Evolutionary conservation across 2,113 vertebrate genomes (phyloP).

Genomic region (Sebastes schlegelii): DNA sequence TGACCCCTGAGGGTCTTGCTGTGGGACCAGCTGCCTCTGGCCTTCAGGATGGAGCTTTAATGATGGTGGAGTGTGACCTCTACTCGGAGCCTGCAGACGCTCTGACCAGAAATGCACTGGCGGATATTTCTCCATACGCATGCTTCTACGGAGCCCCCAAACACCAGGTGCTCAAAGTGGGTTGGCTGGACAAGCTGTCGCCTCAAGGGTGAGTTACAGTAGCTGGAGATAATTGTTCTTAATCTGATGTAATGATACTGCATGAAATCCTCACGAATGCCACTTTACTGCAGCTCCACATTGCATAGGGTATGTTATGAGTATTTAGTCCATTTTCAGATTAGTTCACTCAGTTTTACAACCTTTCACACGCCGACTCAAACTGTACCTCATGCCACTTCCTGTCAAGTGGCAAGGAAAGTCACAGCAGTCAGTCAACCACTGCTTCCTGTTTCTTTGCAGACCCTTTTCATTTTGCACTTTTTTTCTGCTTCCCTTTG

Average conservation of each 20-base stretch:
- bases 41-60: slow-evolving; percentile 55
- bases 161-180: slow-evolving; percentile 85
- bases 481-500: neutral
- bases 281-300: neutral
- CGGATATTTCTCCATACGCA: slow-evolving; percentile 92
- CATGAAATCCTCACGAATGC: neutral
- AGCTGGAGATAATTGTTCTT: neutral
- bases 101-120: neutral
- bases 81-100: slow-evolving; percentile 63
- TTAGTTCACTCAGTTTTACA: neutral
- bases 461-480: neutral
- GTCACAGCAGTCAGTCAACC: neutral
- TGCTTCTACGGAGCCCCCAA: slow-evolving; percentile 90
- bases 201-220: slow-evolving; percentile 89
- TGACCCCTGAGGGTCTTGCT: slow-evolving; percentile 9
- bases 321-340: neutral
- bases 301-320: neutral
- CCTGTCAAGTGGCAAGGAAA: neutral
- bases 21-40: slow-evolving; percentile 17
- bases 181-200: slow-evolving; percentile 97
- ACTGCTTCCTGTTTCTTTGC: slow-evolving; percentile 19
- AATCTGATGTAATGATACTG: slow-evolving; percentile 3
- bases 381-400: neutral
- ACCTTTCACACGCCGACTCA: neutral
- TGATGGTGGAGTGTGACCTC: slow-evolving; percentile 72